Conservation (phyloP, 2,888 invertebrate species). For the Eumacrocentrus americanus region DNA sequence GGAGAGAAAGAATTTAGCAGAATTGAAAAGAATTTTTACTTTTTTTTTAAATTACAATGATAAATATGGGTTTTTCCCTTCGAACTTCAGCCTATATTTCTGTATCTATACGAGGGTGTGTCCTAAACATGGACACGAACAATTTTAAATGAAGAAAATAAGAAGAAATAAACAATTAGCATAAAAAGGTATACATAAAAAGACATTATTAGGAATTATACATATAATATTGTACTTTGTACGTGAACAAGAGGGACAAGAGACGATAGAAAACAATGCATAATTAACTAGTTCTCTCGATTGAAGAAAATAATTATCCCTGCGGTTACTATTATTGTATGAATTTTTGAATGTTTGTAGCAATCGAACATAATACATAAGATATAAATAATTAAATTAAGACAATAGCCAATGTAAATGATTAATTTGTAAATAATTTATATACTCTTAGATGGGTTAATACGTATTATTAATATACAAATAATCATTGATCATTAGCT, state of each 20-base stretch:
- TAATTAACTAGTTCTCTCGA: background rate
- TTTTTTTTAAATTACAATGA: slow-evolving; percentile 6
- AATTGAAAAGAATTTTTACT: background rate
- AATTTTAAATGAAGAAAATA: background rate
- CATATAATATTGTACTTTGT: background rate
- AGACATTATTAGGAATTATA: background rate
- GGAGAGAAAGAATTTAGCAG: background rate
- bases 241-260: background rate
- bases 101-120: slow-evolving; percentile 40
- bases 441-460: background rate
- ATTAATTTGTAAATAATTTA: background rate
- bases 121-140: background rate
- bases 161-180: background rate
- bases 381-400: background rate
- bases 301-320: background rate
- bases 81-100: slow-evolving; percentile 39
- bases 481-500: background rate
- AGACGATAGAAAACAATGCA: background rate
- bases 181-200: background rate
- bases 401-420: background rate
- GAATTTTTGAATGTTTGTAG: slow-evolving; percentile 3
- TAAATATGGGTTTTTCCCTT: background rate
- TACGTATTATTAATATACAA: background rate
- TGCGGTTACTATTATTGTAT: background rate
- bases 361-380: background rate